A percentile compares a stretch with the other conserved stretches of the same genome.
These are phyloP conservation scores for Seriola aureovittata DNA, from an alignment of 2,113 vertebrate species.

Conservation along the genomic window DNA sequence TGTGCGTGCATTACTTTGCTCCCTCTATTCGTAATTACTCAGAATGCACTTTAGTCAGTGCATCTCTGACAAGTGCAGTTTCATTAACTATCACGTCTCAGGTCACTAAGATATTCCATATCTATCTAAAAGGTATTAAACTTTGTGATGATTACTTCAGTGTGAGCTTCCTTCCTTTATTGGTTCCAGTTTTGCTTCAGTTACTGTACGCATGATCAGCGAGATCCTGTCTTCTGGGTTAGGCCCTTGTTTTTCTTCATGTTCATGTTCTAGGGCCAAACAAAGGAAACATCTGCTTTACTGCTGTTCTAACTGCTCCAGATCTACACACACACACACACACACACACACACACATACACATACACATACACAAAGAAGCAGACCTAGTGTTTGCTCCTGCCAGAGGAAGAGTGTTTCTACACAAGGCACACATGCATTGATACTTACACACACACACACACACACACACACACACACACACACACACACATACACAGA, in stretches of 20 bases:
- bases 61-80: not conserved
- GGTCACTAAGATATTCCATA: not conserved
- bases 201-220: slow-evolving; percentile 26
- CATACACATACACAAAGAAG: slow-evolving; percentile 54
- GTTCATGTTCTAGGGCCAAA: slow-evolving; percentile 70
- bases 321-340: slow-evolving; percentile 72
- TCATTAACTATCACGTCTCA: not conserved
- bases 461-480: slow-evolving; percentile 54
- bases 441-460: slow-evolving; percentile 40
- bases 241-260: slow-evolving; percentile 56
- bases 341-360: slow-evolving; percentile 36
- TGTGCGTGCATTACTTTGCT: not conserved
- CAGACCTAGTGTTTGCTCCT: slow-evolving; percentile 46
- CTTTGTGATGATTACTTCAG: not conserved
- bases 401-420: slow-evolving; percentile 68
- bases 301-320: slow-evolving; percentile 78
- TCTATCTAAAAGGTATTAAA: not conserved
- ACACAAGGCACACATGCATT: slow-evolving; percentile 52
- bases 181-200: slow-evolving; percentile 4
- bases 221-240: slow-evolving; percentile 48
- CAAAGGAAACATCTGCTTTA: slow-evolving; percentile 85
- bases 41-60: not conserved
- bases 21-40: not conserved
- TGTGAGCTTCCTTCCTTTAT: not conserved
- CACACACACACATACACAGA: slow-evolving; percentile 62